A percentile compares a stretch with the other conserved stretches of the same genome.
Evolutionary conservation across 2,797 vertebrate species (phyloP).

Genomic region (Pseudochirops corinnae): DNA sequence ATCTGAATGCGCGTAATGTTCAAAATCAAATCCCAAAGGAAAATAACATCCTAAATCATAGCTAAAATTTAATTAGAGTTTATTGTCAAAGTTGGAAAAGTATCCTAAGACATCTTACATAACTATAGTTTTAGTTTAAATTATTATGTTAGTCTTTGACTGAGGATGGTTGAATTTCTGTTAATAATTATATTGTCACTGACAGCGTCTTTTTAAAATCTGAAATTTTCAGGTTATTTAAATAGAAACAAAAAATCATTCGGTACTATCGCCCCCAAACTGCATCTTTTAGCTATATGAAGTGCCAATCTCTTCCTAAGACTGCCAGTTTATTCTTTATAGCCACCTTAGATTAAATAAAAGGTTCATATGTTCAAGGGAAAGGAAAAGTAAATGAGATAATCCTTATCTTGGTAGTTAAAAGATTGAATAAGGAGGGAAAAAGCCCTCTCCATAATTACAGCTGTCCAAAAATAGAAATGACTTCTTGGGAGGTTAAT

Average conservation of each 20-base stretch:
- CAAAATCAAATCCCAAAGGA: constrained; percentile 34
- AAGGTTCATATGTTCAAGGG: background rate
- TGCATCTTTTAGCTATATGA: background rate
- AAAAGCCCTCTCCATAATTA: background rate
- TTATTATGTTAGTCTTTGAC: constrained; percentile 22
- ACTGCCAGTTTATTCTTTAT: background rate
- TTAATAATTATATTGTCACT: constrained; percentile 3
- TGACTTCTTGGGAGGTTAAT: background rate
- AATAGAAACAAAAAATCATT: constrained; percentile 36
- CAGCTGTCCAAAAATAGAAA: background rate
- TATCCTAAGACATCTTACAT: background rate
- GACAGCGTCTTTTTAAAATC: constrained; percentile 28
- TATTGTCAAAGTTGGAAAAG: constrained; percentile 1
- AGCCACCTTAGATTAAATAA: background rate
- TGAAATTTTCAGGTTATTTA: constrained; percentile 51
- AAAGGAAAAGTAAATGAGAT: background rate
- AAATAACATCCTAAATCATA: constrained; percentile 33
- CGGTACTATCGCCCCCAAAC: constrained; percentile 21
- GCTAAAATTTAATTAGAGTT: constrained; percentile 50
- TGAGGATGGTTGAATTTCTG: constrained; percentile 51
- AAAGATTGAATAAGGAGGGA: background rate
- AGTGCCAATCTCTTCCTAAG: background rate
- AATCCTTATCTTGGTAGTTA: background rate
- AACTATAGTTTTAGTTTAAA: constrained; percentile 16
- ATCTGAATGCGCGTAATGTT: constrained; percentile 54